These are phyloP conservation scores for Caenorhabditis japonica DNA, from an alignment of 2,888 invertebrate species.

Conservation along the genomic window DNA sequence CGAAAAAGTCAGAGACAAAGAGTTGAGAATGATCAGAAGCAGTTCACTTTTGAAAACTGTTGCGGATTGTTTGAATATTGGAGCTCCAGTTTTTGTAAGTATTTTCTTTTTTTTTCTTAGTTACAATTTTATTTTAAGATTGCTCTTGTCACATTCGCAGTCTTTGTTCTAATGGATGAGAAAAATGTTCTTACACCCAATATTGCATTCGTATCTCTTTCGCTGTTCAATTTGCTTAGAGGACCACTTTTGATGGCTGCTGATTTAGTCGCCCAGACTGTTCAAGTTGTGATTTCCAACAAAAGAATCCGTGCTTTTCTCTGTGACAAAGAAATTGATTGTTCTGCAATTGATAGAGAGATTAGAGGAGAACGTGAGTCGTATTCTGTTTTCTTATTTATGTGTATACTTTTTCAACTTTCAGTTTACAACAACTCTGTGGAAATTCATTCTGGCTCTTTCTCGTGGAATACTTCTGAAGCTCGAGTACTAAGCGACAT, in stretches of 20 bases:
- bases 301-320: constrained; percentile 72
- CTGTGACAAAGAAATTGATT: constrained; percentile 56
- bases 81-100: constrained; percentile 73
- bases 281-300: constrained; percentile 73
- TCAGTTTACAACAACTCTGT: constrained; percentile 55
- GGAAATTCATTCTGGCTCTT: constrained; percentile 53
- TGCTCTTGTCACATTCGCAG: constrained; percentile 73
- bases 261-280: constrained; percentile 73
- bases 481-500: constrained; percentile 45
- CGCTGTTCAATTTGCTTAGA: constrained; percentile 89
- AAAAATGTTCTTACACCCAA: constrained; percentile 72
- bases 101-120: background rate
- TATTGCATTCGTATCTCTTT: constrained; percentile 93
- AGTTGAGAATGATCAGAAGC: constrained; percentile 60
- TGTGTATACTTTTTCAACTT: constrained; percentile 3
- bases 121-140: constrained; percentile 54
- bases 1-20: constrained; percentile 58
- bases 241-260: constrained; percentile 79
- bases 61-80: constrained; percentile 71
- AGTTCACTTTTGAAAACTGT: constrained; percentile 70
- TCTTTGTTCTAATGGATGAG: constrained; percentile 66
- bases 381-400: background rate
- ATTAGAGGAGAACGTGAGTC: constrained; percentile 54
- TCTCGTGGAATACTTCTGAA: constrained; percentile 52
- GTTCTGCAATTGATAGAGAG: constrained; percentile 46